phyloP scores from a whole-genome alignment of 2,888 invertebrate genomes.

The Philonicus albiceps region DNA sequence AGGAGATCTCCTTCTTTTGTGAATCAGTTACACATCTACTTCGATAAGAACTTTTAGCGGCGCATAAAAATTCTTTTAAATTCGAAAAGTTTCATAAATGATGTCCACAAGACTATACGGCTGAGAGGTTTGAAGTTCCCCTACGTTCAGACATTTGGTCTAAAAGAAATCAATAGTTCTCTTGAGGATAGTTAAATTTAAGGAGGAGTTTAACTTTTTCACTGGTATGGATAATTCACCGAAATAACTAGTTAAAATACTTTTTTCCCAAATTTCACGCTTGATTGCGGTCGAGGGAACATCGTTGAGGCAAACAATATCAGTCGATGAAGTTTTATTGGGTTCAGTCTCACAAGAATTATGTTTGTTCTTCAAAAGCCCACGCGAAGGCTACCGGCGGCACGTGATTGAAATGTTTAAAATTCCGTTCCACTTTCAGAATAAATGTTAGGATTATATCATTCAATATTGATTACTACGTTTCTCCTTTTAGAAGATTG shows the following conservation, averaged over 20 bases:
- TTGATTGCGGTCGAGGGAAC: background rate
- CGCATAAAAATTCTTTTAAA: background rate
- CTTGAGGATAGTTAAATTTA: background rate
- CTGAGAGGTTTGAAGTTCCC: background rate
- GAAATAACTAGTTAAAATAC: background rate
- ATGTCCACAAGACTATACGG: background rate
- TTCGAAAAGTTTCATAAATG: conserved; percentile 7
- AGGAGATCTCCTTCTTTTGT: background rate
- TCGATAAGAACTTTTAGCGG: background rate
- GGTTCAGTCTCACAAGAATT: background rate
- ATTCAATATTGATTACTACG: background rate
- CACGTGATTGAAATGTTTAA: background rate
- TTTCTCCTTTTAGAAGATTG: background rate
- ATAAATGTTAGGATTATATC: background rate
- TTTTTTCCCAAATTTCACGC: background rate
- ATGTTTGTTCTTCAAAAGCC: background rate
- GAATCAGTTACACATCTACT: conserved; percentile 6
- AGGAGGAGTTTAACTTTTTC: background rate
- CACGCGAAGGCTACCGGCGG: background rate
- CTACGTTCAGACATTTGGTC: background rate
- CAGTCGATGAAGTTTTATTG: background rate
- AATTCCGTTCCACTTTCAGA: background rate
- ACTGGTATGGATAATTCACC: background rate
- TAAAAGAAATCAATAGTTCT: background rate
- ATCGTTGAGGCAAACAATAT: background rate